Base-by-base conservation (phyloP, 2,797 vertebrate genomes). In the Babyrousa celebensis region DNA sequence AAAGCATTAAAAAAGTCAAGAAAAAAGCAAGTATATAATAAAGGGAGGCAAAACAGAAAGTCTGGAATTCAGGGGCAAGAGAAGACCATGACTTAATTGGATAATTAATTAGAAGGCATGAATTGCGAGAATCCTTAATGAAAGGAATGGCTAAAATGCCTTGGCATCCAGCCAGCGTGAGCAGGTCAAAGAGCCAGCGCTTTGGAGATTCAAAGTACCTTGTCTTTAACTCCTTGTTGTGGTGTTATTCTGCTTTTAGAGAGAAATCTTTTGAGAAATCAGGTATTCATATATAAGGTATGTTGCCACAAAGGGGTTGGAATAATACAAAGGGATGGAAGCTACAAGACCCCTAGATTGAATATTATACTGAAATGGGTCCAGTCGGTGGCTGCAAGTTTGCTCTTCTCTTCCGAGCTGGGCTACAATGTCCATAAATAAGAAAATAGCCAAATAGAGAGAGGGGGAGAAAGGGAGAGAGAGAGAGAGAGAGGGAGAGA, bases 121-220 rank as follows among this genome's bases (percentile, higher is more conserved):
- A 70, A 63, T 83, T 63, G 78, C n/a, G 43, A 27, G 27, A 93
- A 60, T 91, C 43, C 52, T 97, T 92, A 91, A 80, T 86, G 85
- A 82, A 94, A 85, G 25, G 40, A 71, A 86, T 74, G 21, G 23
- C 27, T 93, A 67, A 92, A 86, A 86, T 43, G 18, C 2, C 54
- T 92, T 79, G 25, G 63, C 20, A 18, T 67, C 12, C 27, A 85
- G 60, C 56, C 43, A 75, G 12, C 62, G 67, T 23, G 36, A 79
- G 21, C n/a, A 56, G 58, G 74, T 82, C 84, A 91, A 78, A 85
- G 67, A 93, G 20, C 23, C 32, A 62, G 16, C 15, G 25, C 21
- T 84, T 62, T 67, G 65, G 48, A 92, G 23, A 60, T 88, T 90
- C 52, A 20, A 70, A 89, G 36, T 27, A 72, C 12, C 62, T 1